A percentile compares a stretch with the other conserved stretches of the same genome.
Conservation (phyloP, 1,140 invertebrate species). For the Araneus ventricosus region DNA sequence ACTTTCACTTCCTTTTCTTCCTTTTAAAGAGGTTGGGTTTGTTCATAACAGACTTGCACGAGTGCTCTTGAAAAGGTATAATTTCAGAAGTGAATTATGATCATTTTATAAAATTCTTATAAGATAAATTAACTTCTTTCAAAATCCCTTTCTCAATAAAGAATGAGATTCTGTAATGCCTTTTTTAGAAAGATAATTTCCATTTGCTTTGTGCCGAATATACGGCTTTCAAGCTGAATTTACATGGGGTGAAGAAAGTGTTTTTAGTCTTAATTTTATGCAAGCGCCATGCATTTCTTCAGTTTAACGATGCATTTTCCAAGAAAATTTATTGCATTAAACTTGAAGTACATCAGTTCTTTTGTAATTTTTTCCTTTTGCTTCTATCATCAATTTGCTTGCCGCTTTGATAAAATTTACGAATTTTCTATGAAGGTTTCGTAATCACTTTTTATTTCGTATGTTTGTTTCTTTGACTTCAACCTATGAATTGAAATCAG, state of each 20-base stretch:
- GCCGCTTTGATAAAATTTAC: neutral
- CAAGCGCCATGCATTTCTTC: neutral
- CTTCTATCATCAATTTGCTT: neutral
- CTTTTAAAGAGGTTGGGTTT: neutral
- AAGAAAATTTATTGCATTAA: slow-evolving; percentile 7
- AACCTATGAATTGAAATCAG: neutral
- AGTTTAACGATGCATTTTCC: neutral
- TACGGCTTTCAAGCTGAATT: neutral
- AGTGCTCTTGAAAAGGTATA: neutral
- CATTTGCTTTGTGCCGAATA: neutral
- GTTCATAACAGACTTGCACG: neutral
- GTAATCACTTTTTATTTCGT: neutral
- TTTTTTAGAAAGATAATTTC: neutral
- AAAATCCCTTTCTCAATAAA: neutral
- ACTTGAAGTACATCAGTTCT: neutral
- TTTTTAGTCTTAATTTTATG: neutral
- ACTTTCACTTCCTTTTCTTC: neutral
- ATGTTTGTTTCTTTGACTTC: neutral
- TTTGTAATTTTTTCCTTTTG: slow-evolving; percentile 17
- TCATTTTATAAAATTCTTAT: neutral
- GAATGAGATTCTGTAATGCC: neutral
- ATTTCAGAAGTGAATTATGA: neutral
- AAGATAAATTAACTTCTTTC: neutral
- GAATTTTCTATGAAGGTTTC: neutral
- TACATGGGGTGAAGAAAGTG: neutral